These are phyloP conservation scores for Podocnemis expansa DNA, from an alignment of 2,113 vertebrate species.

Conservation along the genomic window DNA sequence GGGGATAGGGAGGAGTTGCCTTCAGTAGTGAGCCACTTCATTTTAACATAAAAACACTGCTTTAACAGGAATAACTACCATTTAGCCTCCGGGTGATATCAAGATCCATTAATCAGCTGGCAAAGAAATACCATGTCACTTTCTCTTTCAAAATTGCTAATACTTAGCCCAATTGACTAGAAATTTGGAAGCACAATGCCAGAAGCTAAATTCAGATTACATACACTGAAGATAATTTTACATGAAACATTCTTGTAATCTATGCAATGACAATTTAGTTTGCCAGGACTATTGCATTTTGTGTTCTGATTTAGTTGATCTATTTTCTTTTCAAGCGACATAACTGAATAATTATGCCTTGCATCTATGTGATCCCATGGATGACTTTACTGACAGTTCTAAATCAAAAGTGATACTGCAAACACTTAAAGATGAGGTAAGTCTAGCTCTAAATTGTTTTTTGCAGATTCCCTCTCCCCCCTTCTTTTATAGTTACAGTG, in stretches of 20 bases:
- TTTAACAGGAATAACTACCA: constrained; percentile 20
- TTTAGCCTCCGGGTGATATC: constrained; percentile 16
- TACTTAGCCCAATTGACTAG: neutral
- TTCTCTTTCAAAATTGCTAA: neutral
- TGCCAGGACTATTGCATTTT: neutral
- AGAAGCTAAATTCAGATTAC: neutral
- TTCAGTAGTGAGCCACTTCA: constrained; percentile 3
- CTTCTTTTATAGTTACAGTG: constrained; percentile 31
- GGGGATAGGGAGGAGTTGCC: too few relatives aligned
- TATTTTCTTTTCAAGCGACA: neutral
- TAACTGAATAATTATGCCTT: neutral
- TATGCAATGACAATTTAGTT: neutral
- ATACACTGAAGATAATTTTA: neutral
- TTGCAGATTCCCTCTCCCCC: constrained; percentile 27
- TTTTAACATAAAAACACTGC: neutral
- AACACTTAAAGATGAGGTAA: constrained; percentile 5
- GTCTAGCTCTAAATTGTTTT: constrained; percentile 37
- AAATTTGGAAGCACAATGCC: neutral
- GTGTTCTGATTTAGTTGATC: constrained; percentile 20
- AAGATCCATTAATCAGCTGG: constrained; percentile 49
- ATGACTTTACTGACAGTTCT: neutral
- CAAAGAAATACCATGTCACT: constrained; percentile 17
- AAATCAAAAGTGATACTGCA: neutral
- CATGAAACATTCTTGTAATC: neutral
- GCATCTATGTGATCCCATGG: neutral